Conservation (phyloP, 1,140 invertebrate species). For the Drosophila nigrodunni region DNA sequence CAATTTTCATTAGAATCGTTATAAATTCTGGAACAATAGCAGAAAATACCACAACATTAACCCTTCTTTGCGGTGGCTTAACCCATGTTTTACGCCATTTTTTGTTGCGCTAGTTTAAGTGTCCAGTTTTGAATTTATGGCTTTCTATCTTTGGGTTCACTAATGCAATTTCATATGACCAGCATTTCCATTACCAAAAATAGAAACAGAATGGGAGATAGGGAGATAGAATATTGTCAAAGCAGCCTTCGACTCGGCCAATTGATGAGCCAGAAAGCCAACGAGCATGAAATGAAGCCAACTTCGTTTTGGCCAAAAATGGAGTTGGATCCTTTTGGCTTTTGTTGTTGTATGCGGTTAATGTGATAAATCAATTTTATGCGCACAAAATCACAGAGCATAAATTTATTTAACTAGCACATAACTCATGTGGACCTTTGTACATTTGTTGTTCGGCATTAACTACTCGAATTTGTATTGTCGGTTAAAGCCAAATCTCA, state of each 20-base stretch:
- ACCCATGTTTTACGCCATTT: conserved; percentile 52
- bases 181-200: conserved; percentile 35
- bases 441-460: conserved; percentile 36
- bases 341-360: conserved; percentile 60
- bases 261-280: conserved; percentile 81
- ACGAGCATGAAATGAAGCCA: conserved; percentile 81
- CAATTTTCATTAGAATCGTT: conserved; percentile 76
- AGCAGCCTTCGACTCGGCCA: conserved; percentile 51
- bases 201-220: neutral
- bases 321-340: neutral
- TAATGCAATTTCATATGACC: conserved; percentile 72
- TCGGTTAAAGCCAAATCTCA: conserved; percentile 31
- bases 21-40: conserved; percentile 62
- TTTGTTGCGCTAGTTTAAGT: conserved; percentile 45
- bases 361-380: conserved; percentile 83
- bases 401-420: conserved; percentile 82
- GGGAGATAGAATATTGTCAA: conserved; percentile 35
- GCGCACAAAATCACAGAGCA: conserved; percentile 78
- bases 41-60: conserved; percentile 69
- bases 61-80: conserved; percentile 76
- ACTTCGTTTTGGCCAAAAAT: conserved; percentile 37
- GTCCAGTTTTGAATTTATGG: conserved; percentile 63
- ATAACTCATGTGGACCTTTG: conserved; percentile 68
- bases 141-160: conserved; percentile 61
- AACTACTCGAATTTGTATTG: conserved; percentile 32